These are phyloP conservation scores for Actinia tenebrosa DNA, from an alignment of 64 coral and sea anemone species.

Conservation along the genomic window DNA sequence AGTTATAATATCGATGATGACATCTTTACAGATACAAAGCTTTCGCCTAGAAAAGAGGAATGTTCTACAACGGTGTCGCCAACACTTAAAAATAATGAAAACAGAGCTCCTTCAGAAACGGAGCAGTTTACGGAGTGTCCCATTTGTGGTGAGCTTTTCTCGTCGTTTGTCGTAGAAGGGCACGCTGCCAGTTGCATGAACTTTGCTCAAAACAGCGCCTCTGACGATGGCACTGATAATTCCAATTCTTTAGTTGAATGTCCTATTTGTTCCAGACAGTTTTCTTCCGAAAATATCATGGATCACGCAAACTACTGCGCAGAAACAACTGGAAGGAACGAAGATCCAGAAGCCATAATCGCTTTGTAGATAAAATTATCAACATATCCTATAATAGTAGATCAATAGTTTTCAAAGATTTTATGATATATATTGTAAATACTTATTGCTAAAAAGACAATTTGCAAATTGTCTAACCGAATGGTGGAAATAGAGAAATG, in stretches of 20 bases:
- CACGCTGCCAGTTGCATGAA: conserved; percentile 63
- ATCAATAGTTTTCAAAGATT: no score
- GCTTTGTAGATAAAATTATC: neutral
- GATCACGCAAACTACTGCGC: conserved; percentile 65
- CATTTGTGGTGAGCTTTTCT: conserved; percentile 51
- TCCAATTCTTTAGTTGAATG: conserved; percentile 36
- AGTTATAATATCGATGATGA: neutral
- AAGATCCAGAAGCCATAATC: neutral
- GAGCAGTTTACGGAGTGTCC: conserved; percentile 56
- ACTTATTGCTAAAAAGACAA: no score
- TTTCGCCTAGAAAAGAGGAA: neutral
- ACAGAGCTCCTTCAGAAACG: neutral
- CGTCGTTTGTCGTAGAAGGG: conserved; percentile 18
- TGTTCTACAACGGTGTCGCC: neutral
- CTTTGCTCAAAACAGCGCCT: neutral
- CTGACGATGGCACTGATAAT: neutral
- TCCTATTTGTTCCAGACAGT: conserved; percentile 62
- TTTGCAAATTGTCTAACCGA: no score
- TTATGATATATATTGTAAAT: no score
- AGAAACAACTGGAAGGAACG: conserved; percentile 7
- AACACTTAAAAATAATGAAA: neutral
- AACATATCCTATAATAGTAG: no score
- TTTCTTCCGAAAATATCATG: conserved; percentile 36
- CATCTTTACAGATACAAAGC: neutral
- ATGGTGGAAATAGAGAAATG: no score